phyloP scores from a whole-genome alignment of 2,797 vertebrate genomes.

The Tympanoctomys barrerae region DNA sequence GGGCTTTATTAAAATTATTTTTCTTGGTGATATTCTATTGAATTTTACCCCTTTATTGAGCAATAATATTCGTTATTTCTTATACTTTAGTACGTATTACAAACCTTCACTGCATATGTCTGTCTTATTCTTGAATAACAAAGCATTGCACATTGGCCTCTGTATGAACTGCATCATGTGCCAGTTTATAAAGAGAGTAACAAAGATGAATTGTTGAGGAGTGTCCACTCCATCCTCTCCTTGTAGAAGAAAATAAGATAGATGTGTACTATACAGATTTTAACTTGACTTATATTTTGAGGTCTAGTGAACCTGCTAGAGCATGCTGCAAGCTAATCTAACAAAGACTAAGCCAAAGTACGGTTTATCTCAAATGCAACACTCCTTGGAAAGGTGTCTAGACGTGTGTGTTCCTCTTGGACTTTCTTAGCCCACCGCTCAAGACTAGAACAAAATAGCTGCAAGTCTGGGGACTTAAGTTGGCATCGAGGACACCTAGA shows the following conservation, averaged over 20 bases:
- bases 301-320: background rate
- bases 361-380: background rate
- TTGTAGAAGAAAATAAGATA: background rate
- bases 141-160: background rate
- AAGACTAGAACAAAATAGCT: background rate
- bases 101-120: background rate
- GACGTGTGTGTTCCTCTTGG: background rate
- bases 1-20: constrained; percentile 26
- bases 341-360: background rate
- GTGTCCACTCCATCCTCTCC: background rate
- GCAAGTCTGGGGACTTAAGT: background rate
- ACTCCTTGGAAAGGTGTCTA: background rate
- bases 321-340: background rate
- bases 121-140: background rate
- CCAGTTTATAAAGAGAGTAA: background rate
- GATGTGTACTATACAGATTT: background rate
- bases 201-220: background rate
- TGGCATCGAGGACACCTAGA: background rate
- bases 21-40: background rate
- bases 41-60: constrained; percentile 20
- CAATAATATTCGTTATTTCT: constrained; percentile 37
- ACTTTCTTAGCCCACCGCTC: background rate
- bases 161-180: background rate
- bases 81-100: background rate
- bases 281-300: constrained; percentile 23